Conservation (phyloP, 2,888 invertebrate species). For the Phrixothrix hirtus region DNA sequence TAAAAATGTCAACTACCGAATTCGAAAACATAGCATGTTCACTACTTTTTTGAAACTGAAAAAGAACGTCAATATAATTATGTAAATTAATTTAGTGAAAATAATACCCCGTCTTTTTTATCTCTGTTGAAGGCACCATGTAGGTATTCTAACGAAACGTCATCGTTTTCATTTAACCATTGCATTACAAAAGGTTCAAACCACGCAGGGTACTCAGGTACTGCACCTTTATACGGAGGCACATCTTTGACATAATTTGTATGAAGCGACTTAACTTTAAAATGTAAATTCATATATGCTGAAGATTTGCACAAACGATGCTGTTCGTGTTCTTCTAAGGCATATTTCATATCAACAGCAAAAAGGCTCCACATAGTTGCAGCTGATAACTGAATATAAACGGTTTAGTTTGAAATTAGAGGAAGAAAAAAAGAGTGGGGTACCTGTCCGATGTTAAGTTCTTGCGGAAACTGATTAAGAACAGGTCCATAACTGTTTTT, state of each 20-base stretch:
- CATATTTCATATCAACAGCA: slow-evolving; percentile 96
- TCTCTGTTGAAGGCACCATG: slow-evolving; percentile 98
- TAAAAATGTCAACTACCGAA: slow-evolving; percentile 99
- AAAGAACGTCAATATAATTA: slow-evolving; percentile 39
- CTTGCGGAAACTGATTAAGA: slow-evolving; percentile 98
- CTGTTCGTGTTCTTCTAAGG: slow-evolving; percentile 96
- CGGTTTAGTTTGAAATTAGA: not conserved
- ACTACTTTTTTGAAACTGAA: slow-evolving; percentile 97
- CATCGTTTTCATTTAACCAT: slow-evolving; percentile 99
- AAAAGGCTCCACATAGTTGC: slow-evolving; percentile 98
- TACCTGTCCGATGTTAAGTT: slow-evolving; percentile 96
- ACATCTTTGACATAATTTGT: slow-evolving; percentile 97
- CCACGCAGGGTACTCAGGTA: slow-evolving; percentile 99
- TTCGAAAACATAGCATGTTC: slow-evolving; percentile 99
- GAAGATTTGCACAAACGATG: slow-evolving; percentile 95
- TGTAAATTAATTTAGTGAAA: no score
- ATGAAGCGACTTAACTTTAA: slow-evolving; percentile 98
- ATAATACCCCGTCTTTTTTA: slow-evolving; percentile 88
- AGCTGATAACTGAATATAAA: slow-evolving; percentile 79
- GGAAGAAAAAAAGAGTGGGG: no score
- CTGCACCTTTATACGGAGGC: slow-evolving; percentile 93
- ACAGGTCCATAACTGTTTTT: slow-evolving; percentile 97
- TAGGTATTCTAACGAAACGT: slow-evolving; percentile 97
- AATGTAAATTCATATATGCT: slow-evolving; percentile 99
- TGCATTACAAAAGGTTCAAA: slow-evolving; percentile 99